phyloP scores from a whole-genome alignment of 2,888 invertebrate genomes.

The Brachypterus glaber region DNA sequence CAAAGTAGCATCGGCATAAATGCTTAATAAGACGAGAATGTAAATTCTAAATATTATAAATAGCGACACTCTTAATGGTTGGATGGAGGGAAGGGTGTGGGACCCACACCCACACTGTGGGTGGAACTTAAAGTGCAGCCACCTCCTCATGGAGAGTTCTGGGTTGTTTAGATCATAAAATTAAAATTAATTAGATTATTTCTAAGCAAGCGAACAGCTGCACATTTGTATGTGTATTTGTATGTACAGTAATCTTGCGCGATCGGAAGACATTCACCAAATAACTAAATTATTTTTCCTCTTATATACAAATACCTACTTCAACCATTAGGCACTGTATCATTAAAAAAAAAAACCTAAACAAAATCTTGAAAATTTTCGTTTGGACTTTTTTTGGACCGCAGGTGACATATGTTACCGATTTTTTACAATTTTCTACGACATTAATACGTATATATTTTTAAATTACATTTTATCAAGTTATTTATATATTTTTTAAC shows the following conservation, averaged over 20 bases:
- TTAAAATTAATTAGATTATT: not conserved
- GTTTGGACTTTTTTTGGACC: no score
- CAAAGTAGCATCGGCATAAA: not conserved
- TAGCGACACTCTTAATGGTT: not conserved
- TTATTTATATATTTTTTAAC: no score
- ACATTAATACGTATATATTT: no score
- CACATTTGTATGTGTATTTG: not conserved
- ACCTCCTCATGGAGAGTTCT: not conserved
- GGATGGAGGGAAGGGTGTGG: not conserved
- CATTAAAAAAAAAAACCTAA: not conserved
- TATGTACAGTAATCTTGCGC: not conserved
- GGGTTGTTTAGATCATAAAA: not conserved
- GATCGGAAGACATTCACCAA: slow-evolving; percentile 1
- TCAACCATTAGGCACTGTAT: slow-evolving; percentile 3
- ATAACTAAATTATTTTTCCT: slow-evolving; percentile 2
- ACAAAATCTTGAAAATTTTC: not conserved
- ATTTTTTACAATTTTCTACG: no score
- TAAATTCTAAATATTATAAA: not conserved
- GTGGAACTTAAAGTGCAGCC: not conserved
- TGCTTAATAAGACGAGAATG: not conserved
- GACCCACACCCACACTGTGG: no score
- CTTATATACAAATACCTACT: slow-evolving; percentile 4
- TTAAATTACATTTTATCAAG: no score
- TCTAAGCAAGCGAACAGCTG: not conserved
- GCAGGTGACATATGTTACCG: no score